A percentile compares a stretch with the other conserved stretches of the same genome.
phyloP scores from a whole-genome alignment of 2,113 vertebrate genomes.

The Atlantisia rogersi region DNA sequence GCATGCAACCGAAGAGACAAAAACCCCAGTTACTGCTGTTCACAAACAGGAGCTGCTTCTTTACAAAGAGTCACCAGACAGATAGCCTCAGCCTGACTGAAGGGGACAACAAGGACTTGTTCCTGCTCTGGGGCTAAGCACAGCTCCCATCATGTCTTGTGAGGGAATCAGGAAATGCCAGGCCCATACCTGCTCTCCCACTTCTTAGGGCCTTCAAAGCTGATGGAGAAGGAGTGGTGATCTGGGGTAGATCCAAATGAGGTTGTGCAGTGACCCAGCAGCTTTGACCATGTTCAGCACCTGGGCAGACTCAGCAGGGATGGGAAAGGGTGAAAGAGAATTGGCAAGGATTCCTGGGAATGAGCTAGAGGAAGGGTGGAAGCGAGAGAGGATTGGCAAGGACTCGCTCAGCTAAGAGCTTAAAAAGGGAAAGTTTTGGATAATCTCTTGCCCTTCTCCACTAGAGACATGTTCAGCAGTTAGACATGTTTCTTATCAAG shows the following conservation, averaged over 20 bases:
- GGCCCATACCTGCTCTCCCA: neutral
- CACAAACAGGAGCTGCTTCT: neutral
- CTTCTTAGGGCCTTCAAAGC: neutral
- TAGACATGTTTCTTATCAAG: neutral
- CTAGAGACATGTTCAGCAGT: neutral
- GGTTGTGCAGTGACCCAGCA: neutral
- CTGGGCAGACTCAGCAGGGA: neutral
- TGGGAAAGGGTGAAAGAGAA: neutral
- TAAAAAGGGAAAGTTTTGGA: neutral
- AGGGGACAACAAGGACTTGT: neutral
- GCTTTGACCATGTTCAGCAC: neutral
- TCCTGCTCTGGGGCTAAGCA: neutral
- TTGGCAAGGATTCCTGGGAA: neutral
- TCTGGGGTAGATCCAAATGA: neutral
- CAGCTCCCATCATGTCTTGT: neutral
- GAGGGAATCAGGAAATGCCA: neutral
- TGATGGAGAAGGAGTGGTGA: neutral
- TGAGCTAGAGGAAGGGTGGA: neutral
- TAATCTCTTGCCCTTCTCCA: neutral
- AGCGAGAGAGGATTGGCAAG: neutral
- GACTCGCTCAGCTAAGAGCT: neutral
- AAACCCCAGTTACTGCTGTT: neutral
- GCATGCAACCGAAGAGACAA: neutral
- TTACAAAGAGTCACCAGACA: neutral
- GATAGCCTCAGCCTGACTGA: neutral